phyloP scores from a whole-genome alignment of 2,888 invertebrate species.

The Zaprionus lineosus region DNA sequence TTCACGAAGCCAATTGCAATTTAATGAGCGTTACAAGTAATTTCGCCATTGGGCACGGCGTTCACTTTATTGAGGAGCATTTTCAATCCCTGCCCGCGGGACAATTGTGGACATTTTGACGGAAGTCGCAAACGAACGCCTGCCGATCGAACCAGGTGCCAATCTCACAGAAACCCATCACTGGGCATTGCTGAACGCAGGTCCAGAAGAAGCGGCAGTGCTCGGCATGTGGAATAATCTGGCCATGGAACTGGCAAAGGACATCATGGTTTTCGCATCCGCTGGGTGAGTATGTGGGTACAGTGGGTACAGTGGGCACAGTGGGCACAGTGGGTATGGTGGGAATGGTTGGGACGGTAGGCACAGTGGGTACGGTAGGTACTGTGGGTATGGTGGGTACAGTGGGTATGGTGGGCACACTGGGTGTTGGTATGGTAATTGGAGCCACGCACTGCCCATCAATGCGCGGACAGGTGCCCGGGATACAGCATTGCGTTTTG shows the following conservation, averaged over 20 bases:
- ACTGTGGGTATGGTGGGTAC: not conserved
- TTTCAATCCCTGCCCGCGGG: conserved; percentile 44
- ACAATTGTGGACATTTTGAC: conserved; percentile 52
- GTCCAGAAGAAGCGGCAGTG: conserved; percentile 63
- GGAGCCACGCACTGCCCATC: conserved; percentile 24
- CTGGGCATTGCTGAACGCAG: conserved; percentile 47
- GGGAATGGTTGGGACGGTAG: too few species aligned
- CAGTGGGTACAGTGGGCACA: not conserved
- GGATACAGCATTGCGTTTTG: conserved; percentile 23
- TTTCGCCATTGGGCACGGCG: conserved; percentile 33
- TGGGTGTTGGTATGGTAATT: not conserved
- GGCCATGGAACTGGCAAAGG: conserved; percentile 39
- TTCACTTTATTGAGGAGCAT: conserved; percentile 8
- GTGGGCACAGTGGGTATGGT: not conserved
- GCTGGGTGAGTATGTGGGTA: not conserved
- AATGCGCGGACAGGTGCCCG: conserved; percentile 50
- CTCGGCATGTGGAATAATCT: conserved; percentile 42
- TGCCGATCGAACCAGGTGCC: conserved; percentile 61
- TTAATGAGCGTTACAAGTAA: conserved; percentile 52
- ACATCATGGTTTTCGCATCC: conserved; percentile 36
- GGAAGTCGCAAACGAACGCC: conserved; percentile 44
- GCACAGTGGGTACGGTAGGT: too few species aligned
- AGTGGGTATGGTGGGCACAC: not conserved
- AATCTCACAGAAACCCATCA: conserved; percentile 51
- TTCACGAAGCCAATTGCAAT: conserved; percentile 63